phyloP scores from a whole-genome alignment of 1,140 invertebrate species.

The Drosophila fuyamai region DNA sequence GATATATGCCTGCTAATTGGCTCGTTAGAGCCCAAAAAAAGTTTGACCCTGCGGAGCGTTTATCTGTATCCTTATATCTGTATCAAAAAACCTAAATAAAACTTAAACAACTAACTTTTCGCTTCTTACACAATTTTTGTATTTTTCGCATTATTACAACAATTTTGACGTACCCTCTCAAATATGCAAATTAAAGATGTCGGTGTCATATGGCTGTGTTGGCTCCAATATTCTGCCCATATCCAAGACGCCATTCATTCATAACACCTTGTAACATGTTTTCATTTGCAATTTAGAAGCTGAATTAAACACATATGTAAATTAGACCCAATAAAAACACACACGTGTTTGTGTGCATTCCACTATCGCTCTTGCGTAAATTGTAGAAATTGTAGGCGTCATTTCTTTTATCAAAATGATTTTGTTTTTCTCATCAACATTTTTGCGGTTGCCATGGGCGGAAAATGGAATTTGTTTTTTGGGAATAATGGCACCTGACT shows the following conservation, averaged over 20 bases:
- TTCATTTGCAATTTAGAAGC: slow-evolving; percentile 71
- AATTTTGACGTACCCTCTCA: background rate
- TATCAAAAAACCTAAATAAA: no score
- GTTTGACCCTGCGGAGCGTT: background rate
- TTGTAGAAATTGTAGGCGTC: slow-evolving; percentile 63
- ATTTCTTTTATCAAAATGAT: slow-evolving; percentile 61
- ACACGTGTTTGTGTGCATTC: slow-evolving; percentile 3
- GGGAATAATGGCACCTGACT: slow-evolving; percentile 64
- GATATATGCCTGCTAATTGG: slow-evolving; percentile 28
- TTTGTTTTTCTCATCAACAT: slow-evolving; percentile 30
- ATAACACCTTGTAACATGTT: slow-evolving; percentile 54
- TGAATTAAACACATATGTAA: slow-evolving; percentile 68
- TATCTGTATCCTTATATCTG: background rate
- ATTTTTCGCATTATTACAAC: slow-evolving; percentile 10
- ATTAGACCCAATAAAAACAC: slow-evolving; percentile 42
- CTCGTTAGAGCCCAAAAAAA: slow-evolving; percentile 13
- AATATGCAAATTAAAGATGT: slow-evolving; percentile 37
- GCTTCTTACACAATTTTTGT: background rate
- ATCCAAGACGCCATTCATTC: slow-evolving; percentile 10
- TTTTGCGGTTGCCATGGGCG: slow-evolving; percentile 29
- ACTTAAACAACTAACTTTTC: no score
- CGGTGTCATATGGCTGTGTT: slow-evolving; percentile 8
- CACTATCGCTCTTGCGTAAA: slow-evolving; percentile 45
- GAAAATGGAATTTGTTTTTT: slow-evolving; percentile 26
- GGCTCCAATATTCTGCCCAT: slow-evolving; percentile 2